These are phyloP conservation scores for Centroberyx gerrardi DNA, from an alignment of 2,797 vertebrate species.

Conservation along the genomic window DNA sequence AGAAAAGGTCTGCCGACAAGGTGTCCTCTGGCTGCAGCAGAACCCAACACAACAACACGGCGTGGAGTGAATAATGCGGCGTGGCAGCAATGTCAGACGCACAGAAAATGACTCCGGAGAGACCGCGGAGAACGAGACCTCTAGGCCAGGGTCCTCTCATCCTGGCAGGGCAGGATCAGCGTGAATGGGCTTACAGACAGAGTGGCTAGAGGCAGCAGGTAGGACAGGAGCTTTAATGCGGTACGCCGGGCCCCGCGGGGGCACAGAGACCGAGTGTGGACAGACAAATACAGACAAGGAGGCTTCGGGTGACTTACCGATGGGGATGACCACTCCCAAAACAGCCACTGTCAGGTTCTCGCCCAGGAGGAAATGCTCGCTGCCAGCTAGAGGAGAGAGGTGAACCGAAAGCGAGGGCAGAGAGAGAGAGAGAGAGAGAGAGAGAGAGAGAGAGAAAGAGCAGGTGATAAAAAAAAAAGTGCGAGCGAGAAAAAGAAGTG, in stretches of 20 bases:
- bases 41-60: constrained; percentile 63
- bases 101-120: constrained; percentile 57
- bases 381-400: constrained; percentile 87
- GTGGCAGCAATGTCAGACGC: constrained; percentile 63
- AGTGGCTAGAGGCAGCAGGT: constrained; percentile 43
- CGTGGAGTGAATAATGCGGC: constrained; percentile 64
- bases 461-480: constrained; percentile 13
- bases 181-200: constrained; percentile 54
- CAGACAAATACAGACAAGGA: constrained; percentile 42
- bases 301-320: constrained; percentile 88
- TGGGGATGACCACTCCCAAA: constrained; percentile 94
- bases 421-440: background rate
- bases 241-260: constrained; percentile 3
- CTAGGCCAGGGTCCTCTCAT: constrained; percentile 50
- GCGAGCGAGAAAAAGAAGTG: constrained; percentile 42
- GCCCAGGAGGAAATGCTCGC: constrained; percentile 89
- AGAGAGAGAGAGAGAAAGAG: constrained; percentile 6
- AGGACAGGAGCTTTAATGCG: constrained; percentile 39
- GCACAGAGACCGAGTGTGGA: constrained; percentile 25
- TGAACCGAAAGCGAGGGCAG: background rate
- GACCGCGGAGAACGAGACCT: constrained; percentile 34
- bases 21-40: constrained; percentile 25
- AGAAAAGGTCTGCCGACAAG: constrained; percentile 23
- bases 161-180: constrained; percentile 50
- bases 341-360: constrained; percentile 95